Conservation (phyloP, 2,888 invertebrate species). For the Protodeltote pygarga region DNA sequence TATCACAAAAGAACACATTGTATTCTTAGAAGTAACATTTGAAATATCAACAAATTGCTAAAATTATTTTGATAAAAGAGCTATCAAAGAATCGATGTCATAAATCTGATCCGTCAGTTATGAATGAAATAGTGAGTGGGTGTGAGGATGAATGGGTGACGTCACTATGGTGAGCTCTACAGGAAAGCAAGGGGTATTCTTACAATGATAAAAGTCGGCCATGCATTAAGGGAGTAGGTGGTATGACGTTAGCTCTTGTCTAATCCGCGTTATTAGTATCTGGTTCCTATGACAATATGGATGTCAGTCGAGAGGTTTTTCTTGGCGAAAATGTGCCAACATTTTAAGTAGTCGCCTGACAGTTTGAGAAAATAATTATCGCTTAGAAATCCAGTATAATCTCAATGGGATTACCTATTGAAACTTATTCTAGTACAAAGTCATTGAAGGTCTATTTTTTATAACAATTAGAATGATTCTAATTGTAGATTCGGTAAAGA, state of each 20-base stretch:
- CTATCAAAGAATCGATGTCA: conserved; percentile 32
- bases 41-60: conserved; percentile 19
- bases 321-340: not conserved
- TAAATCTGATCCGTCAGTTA: conserved; percentile 34
- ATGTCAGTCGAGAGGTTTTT: not conserved
- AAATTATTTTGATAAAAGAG: conserved; percentile 34
- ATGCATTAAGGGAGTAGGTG: conserved; percentile 7
- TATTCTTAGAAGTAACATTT: conserved; percentile 24
- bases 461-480: conserved; percentile 26
- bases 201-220: conserved; percentile 33
- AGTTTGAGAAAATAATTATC: not conserved
- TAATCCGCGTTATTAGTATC: not conserved
- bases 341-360: not conserved
- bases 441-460: conserved; percentile 14
- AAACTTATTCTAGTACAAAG: not conserved
- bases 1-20: conserved; percentile 21
- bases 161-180: conserved; percentile 44
- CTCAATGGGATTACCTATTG: not conserved
- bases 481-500: conserved; percentile 24
- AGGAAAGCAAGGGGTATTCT: conserved; percentile 39
- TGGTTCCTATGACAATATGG: not conserved
- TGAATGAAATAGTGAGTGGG: conserved; percentile 51
- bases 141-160: conserved; percentile 51
- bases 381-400: not conserved
- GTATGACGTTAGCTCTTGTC: not conserved